These are phyloP conservation scores for Drosophila borborema DNA, from an alignment of 2,888 invertebrate species.

Conservation along the genomic window DNA sequence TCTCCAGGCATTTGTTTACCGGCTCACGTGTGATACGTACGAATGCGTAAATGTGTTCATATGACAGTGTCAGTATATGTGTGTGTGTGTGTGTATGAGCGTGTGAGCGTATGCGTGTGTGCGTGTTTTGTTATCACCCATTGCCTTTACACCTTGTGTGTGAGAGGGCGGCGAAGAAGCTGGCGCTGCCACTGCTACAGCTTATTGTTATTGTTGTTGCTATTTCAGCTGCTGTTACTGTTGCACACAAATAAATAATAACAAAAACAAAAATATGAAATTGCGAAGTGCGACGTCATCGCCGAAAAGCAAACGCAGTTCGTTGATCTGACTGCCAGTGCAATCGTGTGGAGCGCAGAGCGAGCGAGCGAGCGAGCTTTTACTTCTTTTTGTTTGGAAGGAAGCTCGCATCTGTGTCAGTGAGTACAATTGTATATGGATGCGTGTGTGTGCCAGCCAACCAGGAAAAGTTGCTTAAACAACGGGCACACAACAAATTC, in stretches of 20 bases:
- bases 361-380: constrained; percentile 54
- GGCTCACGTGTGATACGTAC: constrained; percentile 54
- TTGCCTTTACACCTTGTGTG: constrained; percentile 60
- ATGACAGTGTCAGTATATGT: constrained; percentile 3
- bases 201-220: background rate
- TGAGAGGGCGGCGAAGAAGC: constrained; percentile 30
- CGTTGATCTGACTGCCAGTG: constrained; percentile 64
- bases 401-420: constrained; percentile 52
- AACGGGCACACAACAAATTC: constrained; percentile 37
- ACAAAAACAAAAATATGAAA: constrained; percentile 59
- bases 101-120: constrained; percentile 1
- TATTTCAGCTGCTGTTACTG: constrained; percentile 27
- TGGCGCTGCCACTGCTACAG: constrained; percentile 8
- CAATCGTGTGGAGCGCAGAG: constrained; percentile 30
- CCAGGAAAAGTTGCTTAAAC: constrained; percentile 62
- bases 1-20: constrained; percentile 64
- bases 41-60: constrained; percentile 26
- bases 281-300: constrained; percentile 68
- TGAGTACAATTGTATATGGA: constrained; percentile 12
- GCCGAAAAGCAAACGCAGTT: constrained; percentile 70
- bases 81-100: constrained; percentile 13
- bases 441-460: constrained; percentile 37
- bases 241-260: constrained; percentile 57
- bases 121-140: constrained; percentile 59
- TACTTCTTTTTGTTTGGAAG: constrained; percentile 53